These are phyloP conservation scores for Eulemur mongoz DNA, from an alignment of 2,797 vertebrate species.

Conservation along the genomic window DNA sequence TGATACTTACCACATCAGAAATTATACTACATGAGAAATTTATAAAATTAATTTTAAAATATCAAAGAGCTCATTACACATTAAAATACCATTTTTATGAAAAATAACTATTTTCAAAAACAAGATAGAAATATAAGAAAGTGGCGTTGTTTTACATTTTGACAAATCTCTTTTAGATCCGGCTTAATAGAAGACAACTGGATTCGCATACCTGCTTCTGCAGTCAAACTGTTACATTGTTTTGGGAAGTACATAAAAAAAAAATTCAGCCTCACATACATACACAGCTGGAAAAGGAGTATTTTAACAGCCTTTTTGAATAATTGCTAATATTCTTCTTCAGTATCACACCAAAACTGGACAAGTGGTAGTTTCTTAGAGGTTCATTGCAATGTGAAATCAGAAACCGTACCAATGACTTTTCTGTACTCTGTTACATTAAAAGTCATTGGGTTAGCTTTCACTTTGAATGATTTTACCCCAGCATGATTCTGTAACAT, in stretches of 20 bases:
- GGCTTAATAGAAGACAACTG: background rate
- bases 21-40: background rate
- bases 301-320: background rate
- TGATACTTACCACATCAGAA: background rate
- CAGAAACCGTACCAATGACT: background rate
- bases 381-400: background rate
- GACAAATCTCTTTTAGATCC: background rate
- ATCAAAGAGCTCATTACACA: background rate
- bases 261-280: background rate
- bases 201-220: background rate
- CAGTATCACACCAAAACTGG: background rate
- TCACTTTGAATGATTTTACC: background rate
- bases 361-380: background rate
- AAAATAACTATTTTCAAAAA: background rate
- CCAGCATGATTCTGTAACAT: background rate
- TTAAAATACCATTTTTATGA: background rate
- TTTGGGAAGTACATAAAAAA: background rate
- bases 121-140: background rate
- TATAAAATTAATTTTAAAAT: background rate
- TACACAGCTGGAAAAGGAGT: background rate
- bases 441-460: background rate
- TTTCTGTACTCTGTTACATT: background rate
- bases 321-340: background rate
- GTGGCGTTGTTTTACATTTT: background rate
- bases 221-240: background rate